Percentiles rank a stretch among this genome's conserved stretches.
phyloP scores from a whole-genome alignment of 2,888 invertebrate genomes.

The Noctuana brunneofusca region DNA sequence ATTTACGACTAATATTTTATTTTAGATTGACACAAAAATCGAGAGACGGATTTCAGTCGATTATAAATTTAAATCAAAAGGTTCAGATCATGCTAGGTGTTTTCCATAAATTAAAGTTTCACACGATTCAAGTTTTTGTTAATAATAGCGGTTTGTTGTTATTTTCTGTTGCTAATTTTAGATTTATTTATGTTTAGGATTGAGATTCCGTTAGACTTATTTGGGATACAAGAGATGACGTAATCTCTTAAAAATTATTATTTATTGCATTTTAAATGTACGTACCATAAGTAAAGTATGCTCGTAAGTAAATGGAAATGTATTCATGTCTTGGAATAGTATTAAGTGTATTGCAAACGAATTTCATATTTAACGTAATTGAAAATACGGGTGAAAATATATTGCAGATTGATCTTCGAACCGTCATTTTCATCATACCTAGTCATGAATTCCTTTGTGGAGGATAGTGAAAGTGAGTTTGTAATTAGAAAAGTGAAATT shows the following conservation, averaged over 20 bases:
- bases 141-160: slow-evolving; percentile 16
- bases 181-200: slow-evolving; percentile 21
- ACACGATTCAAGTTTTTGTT: slow-evolving; percentile 16
- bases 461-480: not conserved
- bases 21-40: slow-evolving; percentile 40
- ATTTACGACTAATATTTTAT: slow-evolving; percentile 47
- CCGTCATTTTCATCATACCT: not conserved
- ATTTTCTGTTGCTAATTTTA: slow-evolving; percentile 26
- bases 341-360: not conserved
- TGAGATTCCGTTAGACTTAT: slow-evolving; percentile 15
- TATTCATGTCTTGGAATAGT: no score
- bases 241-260: slow-evolving; percentile 10
- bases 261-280: slow-evolving; percentile 5
- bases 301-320: not conserved
- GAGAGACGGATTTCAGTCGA: slow-evolving; percentile 38
- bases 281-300: not conserved
- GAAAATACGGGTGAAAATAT: not conserved
- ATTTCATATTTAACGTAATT: not conserved
- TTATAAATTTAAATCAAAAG: slow-evolving; percentile 34
- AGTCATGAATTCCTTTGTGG: not conserved
- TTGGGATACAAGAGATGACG: slow-evolving; percentile 12
- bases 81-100: not conserved
- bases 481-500: slow-evolving; percentile 1
- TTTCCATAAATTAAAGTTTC: slow-evolving; percentile 15
- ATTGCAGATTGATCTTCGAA: not conserved